Evolutionary conservation across 2,113 vertebrate genomes (phyloP).

Genomic region (Merops nubicus): DNA sequence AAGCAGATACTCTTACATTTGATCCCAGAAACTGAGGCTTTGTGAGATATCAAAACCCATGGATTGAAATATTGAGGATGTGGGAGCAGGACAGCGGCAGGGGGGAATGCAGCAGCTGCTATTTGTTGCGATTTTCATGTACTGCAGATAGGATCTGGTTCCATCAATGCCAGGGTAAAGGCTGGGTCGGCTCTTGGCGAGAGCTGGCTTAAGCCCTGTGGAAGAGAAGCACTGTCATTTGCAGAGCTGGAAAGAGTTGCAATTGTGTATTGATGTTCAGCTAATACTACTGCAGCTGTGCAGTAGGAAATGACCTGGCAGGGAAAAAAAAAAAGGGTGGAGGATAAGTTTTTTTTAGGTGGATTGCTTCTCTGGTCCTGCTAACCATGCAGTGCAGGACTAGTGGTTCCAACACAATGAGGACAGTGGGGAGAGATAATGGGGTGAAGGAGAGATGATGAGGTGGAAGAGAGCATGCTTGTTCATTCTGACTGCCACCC

Average conservation of each 20-base stretch:
- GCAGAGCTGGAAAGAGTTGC: neutral
- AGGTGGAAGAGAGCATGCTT: neutral
- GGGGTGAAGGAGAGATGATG: neutral
- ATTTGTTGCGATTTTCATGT: neutral
- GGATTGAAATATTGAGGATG: neutral
- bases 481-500: neutral
- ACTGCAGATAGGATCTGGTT: neutral
- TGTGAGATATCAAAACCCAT: neutral
- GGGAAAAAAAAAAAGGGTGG: neutral
- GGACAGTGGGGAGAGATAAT: neutral
- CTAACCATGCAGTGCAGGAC: neutral
- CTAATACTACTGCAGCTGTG: too few species aligned
- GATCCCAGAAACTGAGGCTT: neutral
- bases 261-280: neutral
- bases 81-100: neutral
- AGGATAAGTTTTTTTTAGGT: neutral
- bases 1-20: neutral
- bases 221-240: neutral
- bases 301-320: neutral
- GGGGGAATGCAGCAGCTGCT: neutral
- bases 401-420: neutral
- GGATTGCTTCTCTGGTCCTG: neutral
- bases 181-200: neutral
- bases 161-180: neutral
- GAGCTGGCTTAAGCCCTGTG: neutral